phyloP scores from a whole-genome alignment of 1,140 invertebrate genomes.

The Metaphire vulgaris region DNA sequence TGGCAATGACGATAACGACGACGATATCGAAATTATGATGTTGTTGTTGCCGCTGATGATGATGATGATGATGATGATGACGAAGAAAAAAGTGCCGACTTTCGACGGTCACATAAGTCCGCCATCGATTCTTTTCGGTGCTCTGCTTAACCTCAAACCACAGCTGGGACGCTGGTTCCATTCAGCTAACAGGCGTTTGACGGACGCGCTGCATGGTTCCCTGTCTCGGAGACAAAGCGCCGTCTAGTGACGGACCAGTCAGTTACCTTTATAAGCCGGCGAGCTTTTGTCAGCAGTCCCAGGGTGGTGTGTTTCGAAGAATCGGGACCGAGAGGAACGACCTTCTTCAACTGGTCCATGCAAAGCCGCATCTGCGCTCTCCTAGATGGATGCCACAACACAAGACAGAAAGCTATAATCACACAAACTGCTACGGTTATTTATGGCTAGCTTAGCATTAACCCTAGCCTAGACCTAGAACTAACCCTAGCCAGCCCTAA shows the following conservation, averaged over 20 bases:
- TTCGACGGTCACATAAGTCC: background rate
- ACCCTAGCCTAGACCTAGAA: no score
- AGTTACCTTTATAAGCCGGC: conserved; percentile 82
- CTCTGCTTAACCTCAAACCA: background rate
- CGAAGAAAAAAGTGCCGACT: background rate
- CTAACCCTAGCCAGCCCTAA: background rate
- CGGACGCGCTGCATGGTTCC: no score
- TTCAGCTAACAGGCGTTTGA: no score
- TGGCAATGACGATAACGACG: background rate
- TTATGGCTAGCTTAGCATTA: no score
- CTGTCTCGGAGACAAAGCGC: background rate
- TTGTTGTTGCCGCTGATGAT: no score
- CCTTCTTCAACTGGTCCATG: conserved; percentile 82
- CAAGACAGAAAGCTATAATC: no score
- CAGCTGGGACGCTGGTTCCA: background rate
- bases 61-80: background rate
- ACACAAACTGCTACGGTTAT: no score
- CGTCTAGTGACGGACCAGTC: background rate
- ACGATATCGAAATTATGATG: no score
- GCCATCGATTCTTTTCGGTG: background rate
- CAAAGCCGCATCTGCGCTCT: conserved; percentile 81
- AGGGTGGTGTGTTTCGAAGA: conserved; percentile 82
- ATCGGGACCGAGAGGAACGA: conserved; percentile 81
- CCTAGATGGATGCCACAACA: conserved; percentile 45
- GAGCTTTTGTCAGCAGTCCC: conserved; percentile 84